Evolutionary conservation across 2,797 vertebrate genomes (phyloP).

Genomic region (Mastacembelus armatus): DNA sequence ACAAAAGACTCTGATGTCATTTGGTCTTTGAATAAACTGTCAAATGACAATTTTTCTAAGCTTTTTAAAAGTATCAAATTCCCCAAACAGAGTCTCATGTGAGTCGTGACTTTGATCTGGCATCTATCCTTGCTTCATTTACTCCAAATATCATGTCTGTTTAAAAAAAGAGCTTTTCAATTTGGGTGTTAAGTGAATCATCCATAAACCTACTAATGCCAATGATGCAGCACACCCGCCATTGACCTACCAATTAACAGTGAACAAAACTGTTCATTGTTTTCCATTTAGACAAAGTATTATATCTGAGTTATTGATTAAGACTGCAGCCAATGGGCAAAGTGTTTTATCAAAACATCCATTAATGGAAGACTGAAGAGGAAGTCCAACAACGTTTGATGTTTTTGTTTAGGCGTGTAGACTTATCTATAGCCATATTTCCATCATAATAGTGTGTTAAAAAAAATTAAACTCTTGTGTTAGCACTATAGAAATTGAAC

Average conservation of each 20-base stretch:
- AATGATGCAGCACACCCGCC: too few relatives aligned
- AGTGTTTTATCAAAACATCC: background rate
- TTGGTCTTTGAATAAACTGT: slow-evolving; percentile 1
- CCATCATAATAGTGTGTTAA: background rate
- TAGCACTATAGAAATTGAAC: slow-evolving; percentile 14
- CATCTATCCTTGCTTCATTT: too few relatives aligned
- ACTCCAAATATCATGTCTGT: too few relatives aligned
- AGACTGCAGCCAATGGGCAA: background rate
- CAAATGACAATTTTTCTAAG: too few relatives aligned
- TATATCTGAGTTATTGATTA: background rate
- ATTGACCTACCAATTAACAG: too few relatives aligned
- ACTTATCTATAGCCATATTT: background rate
- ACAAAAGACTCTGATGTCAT: too few relatives aligned
- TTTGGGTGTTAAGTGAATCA: too few relatives aligned
- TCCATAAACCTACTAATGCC: too few relatives aligned
- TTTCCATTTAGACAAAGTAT: too few relatives aligned
- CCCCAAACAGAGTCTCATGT: background rate
- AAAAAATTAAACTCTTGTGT: background rate
- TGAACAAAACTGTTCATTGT: too few relatives aligned
- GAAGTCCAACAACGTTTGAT: background rate
- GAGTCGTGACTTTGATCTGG: background rate
- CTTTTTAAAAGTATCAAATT: background rate
- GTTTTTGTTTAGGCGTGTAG: background rate
- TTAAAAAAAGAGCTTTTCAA: too few relatives aligned
- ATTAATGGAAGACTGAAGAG: background rate